phyloP scores from a whole-genome alignment of 2,888 invertebrate genomes.

The Platynereis dumerilii region DNA sequence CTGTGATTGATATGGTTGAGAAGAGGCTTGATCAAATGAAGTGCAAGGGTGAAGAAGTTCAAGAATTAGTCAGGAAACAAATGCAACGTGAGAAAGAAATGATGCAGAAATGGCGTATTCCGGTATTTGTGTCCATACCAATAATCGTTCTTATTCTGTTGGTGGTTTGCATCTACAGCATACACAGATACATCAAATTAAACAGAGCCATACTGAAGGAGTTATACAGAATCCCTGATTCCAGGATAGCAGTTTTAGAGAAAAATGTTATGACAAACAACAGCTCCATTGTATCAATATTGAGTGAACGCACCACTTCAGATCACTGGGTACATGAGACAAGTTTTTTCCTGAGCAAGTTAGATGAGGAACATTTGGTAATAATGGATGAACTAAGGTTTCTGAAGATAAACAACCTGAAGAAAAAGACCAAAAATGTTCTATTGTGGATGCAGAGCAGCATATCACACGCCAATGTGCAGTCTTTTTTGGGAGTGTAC shows the following conservation, averaged over 20 bases:
- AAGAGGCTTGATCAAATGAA: slow-evolving; percentile 43
- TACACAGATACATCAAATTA: slow-evolving; percentile 37
- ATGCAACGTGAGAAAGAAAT: slow-evolving; percentile 34
- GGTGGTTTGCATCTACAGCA: slow-evolving; percentile 40
- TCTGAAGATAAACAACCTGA: too few species aligned
- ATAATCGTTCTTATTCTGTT: slow-evolving; percentile 35
- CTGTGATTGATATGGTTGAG: slow-evolving; percentile 33
- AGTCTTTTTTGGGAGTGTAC: slow-evolving; percentile 51
- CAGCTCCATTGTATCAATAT: too few species aligned
- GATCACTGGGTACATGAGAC: too few species aligned
- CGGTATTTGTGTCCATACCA: slow-evolving; percentile 40
- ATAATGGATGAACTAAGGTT: too few species aligned
- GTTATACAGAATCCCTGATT: slow-evolving; percentile 30
- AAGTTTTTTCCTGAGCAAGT: too few species aligned
- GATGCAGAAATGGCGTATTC: slow-evolving; percentile 41
- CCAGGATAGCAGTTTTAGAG: not conserved
- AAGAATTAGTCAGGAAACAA: slow-evolving; percentile 39
- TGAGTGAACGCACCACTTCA: too few species aligned
- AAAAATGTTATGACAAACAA: too few species aligned
- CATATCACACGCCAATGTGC: slow-evolving; percentile 38
- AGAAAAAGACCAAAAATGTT: slow-evolving; percentile 13
- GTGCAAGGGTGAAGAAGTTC: slow-evolving; percentile 42
- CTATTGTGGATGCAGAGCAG: slow-evolving; percentile 32
- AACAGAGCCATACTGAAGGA: slow-evolving; percentile 28
- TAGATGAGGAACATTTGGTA: too few species aligned